Evolutionary conservation across 2,888 invertebrate genomes (phyloP).

Genomic region (Boloria selene): DNA sequence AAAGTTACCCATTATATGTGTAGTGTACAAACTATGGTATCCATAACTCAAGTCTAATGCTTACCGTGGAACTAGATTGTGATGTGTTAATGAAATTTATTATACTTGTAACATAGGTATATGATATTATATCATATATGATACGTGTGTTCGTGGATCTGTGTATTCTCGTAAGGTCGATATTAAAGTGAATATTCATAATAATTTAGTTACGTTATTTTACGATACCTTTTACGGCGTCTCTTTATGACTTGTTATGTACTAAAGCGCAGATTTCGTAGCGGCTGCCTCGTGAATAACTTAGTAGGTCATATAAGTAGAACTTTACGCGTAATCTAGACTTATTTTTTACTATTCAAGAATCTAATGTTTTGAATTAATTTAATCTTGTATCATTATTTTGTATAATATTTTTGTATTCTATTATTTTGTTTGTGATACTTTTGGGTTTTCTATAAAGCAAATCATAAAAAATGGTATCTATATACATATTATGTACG

Average conservation of each 20-base stretch:
- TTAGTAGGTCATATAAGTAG: slow-evolving; percentile 54
- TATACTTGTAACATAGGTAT: too few relatives aligned
- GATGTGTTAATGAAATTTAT: too few relatives aligned
- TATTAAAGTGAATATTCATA: slow-evolving; percentile 69
- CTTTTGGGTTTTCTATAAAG: too few relatives aligned
- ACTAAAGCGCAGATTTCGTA: slow-evolving; percentile 77
- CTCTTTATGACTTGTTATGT: slow-evolving; percentile 76
- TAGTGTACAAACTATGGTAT: too few relatives aligned
- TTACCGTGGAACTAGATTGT: too few relatives aligned
- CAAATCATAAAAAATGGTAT: too few relatives aligned
- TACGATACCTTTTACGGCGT: slow-evolving; percentile 67
- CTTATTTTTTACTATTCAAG: background rate
- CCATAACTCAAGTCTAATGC: too few relatives aligned
- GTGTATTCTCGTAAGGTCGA: slow-evolving; percentile 18
- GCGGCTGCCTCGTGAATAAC: slow-evolving; percentile 71
- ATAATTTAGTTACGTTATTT: slow-evolving; percentile 67
- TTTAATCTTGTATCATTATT: background rate
- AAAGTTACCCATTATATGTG: too few relatives aligned
- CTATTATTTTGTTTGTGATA: too few relatives aligned
- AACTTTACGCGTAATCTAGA: slow-evolving; percentile 26
- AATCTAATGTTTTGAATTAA: background rate
- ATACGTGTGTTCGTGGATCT: background rate
- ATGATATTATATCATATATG: background rate
- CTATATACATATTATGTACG: too few relatives aligned
- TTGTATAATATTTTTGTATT: background rate